A percentile compares a stretch with the other conserved stretches of the same genome.
Evolutionary conservation across 2,113 vertebrate species (phyloP).

Genomic region (Cygnus buccinator): DNA sequence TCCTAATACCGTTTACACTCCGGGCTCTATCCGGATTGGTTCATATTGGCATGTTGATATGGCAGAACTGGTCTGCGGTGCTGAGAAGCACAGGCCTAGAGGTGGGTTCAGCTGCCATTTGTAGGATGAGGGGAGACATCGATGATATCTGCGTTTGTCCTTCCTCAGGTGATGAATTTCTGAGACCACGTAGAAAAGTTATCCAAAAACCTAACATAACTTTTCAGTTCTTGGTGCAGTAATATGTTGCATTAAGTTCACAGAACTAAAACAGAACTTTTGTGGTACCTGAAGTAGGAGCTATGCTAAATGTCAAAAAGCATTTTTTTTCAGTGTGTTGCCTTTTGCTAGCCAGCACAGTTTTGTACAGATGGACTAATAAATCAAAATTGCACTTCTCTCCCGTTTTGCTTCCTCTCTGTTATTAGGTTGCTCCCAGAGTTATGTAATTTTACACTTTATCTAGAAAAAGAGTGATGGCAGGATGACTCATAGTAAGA

Average conservation of each 20-base stretch:
- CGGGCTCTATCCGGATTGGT: too few relatives aligned
- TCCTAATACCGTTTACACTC: fast-evolving
- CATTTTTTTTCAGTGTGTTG: neutral
- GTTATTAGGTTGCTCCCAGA: neutral
- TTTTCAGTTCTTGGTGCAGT: fast-evolving
- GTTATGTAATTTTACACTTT: neutral
- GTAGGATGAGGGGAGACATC: fast-evolving
- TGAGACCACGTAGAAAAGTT: neutral
- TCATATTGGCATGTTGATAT: fast-evolving
- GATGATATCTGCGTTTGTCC: fast-evolving
- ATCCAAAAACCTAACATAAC: fast-evolving
- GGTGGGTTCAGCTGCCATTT: neutral
- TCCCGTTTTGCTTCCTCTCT: neutral
- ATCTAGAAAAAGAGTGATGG: neutral
- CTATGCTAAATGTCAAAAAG: neutral
- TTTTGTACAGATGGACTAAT: neutral
- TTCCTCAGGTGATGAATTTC: fast-evolving
- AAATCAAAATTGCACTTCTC: neutral
- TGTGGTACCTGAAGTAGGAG: neutral
- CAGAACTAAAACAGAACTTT: neutral
- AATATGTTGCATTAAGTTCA: fast-evolving
- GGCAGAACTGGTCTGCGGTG: fast-evolving
- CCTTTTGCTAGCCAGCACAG: neutral
- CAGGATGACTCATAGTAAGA: neutral
- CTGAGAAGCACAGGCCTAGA: fast-evolving